Base-by-base conservation (phyloP, 2,797 vertebrate species). In the Karalla daura region DNA sequence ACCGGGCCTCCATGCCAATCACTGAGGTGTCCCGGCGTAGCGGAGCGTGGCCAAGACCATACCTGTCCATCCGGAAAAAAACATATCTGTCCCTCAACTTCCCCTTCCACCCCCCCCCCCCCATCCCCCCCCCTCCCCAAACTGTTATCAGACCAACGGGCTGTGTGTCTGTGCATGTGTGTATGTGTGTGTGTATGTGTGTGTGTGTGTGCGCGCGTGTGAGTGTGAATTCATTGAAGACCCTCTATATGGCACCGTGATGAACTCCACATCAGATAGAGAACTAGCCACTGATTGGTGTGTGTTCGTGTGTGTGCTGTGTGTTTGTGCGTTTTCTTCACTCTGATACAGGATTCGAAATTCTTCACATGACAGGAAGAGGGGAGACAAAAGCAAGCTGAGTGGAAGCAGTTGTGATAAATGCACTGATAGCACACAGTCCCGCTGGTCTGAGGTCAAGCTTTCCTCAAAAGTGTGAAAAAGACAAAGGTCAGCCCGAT, bases 41-140 rank as follows among this genome's bases (percentile, higher is more conserved):
- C 25, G 49, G 74, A 84, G 87, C 87, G 76, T 76, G 80, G 74
- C 67, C 81, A 63, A 74, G 81, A 80, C 87, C 86, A 70, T 73
- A 81, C 80, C 72, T 87, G 90, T 77, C 88, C 88, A 90, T 84
- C 88, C 80, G 86, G 83, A 80, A 81, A 78, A 81, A 86, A 74
- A 75, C 62, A 80, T 61, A 90, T 85, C 86, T 80, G 81, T 88
- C 76, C 81, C 73, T 86, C 84, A 83, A 77, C 74, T 86, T 80
- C 70, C 59, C 45, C 36, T 63, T 65, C 13, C 18, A 8, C 37
- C n/a, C n/a, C n/a, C n/a, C 76, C 81, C 73, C 85, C 84, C 81
- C 76, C 74, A 86, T 80, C 70, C 59, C 45, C 36, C 61, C 63
- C 10, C 21, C 36, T 46, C 53, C 51, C 59, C 43, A 64, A 55